Percentiles rank a stretch among this genome's conserved stretches.
These are phyloP conservation scores for Stegodyphus mimosarum DNA, from an alignment of 1,140 invertebrate genomes.

Conservation along the genomic window DNA sequence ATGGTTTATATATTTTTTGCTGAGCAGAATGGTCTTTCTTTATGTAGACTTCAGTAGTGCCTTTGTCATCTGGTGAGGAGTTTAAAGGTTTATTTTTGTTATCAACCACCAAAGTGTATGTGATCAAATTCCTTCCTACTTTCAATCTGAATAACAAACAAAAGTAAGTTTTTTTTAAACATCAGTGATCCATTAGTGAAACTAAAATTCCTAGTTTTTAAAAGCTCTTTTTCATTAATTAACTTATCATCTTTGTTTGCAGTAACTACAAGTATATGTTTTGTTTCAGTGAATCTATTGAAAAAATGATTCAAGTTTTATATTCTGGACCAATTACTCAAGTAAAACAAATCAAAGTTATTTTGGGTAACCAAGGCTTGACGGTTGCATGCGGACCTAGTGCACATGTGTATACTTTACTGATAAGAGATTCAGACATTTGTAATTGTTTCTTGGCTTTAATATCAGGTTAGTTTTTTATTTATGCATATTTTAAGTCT, in stretches of 20 bases:
- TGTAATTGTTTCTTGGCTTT: constrained; percentile 43
- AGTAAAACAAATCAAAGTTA: constrained; percentile 27
- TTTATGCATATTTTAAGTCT: background rate
- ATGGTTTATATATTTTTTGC: no score
- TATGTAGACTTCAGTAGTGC: constrained; percentile 42
- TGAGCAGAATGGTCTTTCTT: no score
- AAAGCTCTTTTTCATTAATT: no score
- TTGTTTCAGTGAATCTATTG: constrained; percentile 28
- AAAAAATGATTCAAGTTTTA: constrained; percentile 36
- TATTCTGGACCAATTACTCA: constrained; percentile 7
- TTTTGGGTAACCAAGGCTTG: constrained; percentile 45
- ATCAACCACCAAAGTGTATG: constrained; percentile 27
- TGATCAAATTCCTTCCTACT: constrained; percentile 37
- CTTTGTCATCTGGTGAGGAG: constrained; percentile 44
- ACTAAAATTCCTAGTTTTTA: no score
- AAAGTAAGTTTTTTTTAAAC: constrained; percentile 15
- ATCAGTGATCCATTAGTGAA: no score
- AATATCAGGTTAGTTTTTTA: constrained; percentile 23
- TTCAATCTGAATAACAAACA: constrained; percentile 6
- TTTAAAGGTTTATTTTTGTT: constrained; percentile 40
- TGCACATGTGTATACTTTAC: constrained; percentile 14
- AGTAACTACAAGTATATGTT: no score
- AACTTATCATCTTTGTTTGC: no score
- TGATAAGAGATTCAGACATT: constrained; percentile 48
- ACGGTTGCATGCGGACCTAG: constrained; percentile 17